These are phyloP conservation scores for Petrocephalus schoutedeni DNA, from an alignment of 2,797 vertebrate genomes.

Conservation along the genomic window DNA sequence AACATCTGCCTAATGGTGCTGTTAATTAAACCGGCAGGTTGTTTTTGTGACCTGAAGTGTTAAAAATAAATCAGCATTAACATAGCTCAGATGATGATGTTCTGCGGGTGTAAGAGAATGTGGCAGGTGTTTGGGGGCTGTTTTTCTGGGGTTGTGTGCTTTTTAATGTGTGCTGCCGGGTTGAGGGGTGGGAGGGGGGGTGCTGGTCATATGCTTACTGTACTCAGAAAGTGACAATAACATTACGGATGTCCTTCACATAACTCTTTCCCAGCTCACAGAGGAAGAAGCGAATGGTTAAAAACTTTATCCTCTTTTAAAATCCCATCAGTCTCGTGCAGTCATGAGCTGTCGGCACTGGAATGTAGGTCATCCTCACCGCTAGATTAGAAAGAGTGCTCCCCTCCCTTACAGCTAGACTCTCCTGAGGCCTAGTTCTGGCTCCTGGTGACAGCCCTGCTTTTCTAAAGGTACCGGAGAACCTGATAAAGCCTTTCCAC, in stretches of 20 bases:
- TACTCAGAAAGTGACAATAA: background rate
- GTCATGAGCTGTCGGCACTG: constrained; percentile 46
- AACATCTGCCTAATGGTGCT: constrained; percentile 6
- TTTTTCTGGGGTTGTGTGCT: background rate
- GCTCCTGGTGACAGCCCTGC: constrained; percentile 32
- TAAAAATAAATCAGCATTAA: constrained; percentile 11
- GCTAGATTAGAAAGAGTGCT: constrained; percentile 41
- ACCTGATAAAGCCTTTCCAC: background rate
- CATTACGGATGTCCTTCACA: background rate
- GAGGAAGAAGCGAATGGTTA: constrained; percentile 55
- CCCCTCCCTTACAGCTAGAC: constrained; percentile 38
- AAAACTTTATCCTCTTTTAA: constrained; percentile 45
- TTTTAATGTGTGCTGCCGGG: background rate
- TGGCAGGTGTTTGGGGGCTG: background rate
- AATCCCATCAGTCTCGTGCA: constrained; percentile 43
- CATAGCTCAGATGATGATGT: background rate
- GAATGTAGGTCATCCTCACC: constrained; percentile 68
- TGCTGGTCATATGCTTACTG: background rate
- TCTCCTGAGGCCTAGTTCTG: constrained; percentile 45
- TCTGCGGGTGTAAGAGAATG: background rate
- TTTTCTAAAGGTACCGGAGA: constrained; percentile 5
- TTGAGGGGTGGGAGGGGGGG: background rate
- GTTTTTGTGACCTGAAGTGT: background rate
- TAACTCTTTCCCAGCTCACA: constrained; percentile 44
- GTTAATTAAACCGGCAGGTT: constrained; percentile 6